phyloP scores from a whole-genome alignment of 2,888 invertebrate genomes.

The Philonicus albiceps region DNA sequence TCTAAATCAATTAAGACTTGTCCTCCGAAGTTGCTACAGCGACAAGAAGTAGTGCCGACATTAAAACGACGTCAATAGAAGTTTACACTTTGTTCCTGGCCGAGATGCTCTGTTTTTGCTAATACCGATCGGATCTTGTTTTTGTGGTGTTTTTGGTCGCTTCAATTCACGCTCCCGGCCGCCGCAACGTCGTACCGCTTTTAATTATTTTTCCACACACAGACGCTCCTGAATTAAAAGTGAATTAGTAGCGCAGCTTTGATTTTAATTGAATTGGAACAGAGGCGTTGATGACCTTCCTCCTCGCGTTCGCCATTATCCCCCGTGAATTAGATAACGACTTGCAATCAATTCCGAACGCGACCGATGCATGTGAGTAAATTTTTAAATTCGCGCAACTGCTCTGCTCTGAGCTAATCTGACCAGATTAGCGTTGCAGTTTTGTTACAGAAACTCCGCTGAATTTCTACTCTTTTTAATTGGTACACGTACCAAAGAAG shows the following conservation, averaged over 20 bases:
- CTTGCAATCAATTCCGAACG: neutral
- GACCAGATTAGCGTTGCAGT: neutral
- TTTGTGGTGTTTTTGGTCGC: slow-evolving; percentile 22
- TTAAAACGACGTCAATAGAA: slow-evolving; percentile 36
- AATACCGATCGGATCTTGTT: slow-evolving; percentile 5
- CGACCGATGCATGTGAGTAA: neutral
- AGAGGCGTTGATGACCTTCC: neutral
- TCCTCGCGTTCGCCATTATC: neutral
- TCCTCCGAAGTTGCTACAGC: slow-evolving; percentile 26
- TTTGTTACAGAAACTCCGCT: neutral
- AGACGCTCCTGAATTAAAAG: slow-evolving; percentile 44
- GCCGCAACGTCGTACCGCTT: neutral
- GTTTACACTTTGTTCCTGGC: slow-evolving; percentile 35
- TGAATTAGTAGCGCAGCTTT: slow-evolving; percentile 45
- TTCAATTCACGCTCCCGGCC: neutral
- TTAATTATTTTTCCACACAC: slow-evolving; percentile 32
- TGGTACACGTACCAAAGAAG: neutral
- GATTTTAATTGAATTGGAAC: slow-evolving; percentile 48
- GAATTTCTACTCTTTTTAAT: neutral
- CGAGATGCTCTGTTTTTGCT: slow-evolving; percentile 13
- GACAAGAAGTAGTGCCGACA: slow-evolving; percentile 35
- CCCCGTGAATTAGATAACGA: neutral
- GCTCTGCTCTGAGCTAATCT: neutral
- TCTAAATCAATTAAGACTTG: slow-evolving; percentile 42
- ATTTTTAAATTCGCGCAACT: neutral